Evolutionary conservation across 2,113 vertebrate species (phyloP).

Genomic region (Chunga burmeisteri): DNA sequence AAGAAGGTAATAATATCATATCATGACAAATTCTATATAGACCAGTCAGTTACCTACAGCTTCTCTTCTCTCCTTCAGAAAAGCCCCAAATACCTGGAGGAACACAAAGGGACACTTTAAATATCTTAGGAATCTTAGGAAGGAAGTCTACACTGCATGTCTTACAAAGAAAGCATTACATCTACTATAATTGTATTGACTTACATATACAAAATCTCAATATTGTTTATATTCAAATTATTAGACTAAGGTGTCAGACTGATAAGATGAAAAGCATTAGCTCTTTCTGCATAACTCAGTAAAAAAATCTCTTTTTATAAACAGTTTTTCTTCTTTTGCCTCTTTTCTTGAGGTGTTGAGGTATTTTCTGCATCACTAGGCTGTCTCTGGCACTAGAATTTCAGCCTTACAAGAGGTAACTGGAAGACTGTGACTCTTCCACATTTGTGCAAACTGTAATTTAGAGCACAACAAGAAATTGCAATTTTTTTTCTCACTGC

Average conservation of each 20-base stretch:
- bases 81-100: not conserved
- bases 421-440: not conserved
- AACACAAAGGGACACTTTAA: not conserved
- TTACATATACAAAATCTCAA: not conserved
- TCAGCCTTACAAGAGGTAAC: not conserved
- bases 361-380: not conserved
- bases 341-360: not conserved
- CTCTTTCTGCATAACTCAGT: not conserved
- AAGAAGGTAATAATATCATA: not conserved
- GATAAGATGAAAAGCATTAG: not conserved
- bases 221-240: not conserved
- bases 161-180: not conserved
- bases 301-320: not conserved
- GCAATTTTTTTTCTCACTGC: not conserved
- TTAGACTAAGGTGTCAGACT: not conserved
- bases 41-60: not conserved
- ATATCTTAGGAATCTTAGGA: not conserved
- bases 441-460: not conserved
- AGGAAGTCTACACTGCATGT: not conserved
- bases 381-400: conserved; percentile 5
- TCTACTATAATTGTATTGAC: not conserved
- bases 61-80: not conserved
- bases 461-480: not conserved
- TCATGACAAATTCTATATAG: not conserved
- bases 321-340: not conserved